These are phyloP conservation scores for Urosaurus nigricauda DNA, from an alignment of 2,797 vertebrate genomes.

Conservation along the genomic window DNA sequence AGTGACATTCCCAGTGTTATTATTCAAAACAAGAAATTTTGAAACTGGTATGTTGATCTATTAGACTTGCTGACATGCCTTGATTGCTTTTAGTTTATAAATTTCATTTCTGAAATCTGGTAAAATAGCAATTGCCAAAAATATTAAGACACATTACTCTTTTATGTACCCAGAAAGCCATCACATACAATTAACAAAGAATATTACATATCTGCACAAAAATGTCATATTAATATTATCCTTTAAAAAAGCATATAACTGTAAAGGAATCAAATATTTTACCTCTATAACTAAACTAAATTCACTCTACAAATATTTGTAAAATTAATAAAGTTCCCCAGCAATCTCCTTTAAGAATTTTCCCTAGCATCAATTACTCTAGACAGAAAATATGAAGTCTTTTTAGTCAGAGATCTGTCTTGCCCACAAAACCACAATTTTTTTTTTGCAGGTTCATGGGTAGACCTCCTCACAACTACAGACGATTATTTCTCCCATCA, in stretches of 20 bases:
- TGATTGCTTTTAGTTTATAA: neutral
- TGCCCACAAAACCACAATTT: too few species aligned
- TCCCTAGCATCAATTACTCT: neutral
- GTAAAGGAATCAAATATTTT: too few species aligned
- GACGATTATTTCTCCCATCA: too few species aligned
- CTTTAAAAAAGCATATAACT: too few species aligned
- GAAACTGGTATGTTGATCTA: neutral
- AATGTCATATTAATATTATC: too few species aligned
- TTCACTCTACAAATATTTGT: too few species aligned
- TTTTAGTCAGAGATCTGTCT: neutral
- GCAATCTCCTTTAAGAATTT: neutral
- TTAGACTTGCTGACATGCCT: neutral
- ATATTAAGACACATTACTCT: neutral
- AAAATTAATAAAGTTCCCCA: neutral
- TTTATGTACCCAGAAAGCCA: too few species aligned
- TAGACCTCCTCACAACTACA: too few species aligned
- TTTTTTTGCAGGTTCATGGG: too few species aligned
- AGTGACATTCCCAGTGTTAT: neutral
- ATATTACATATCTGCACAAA: too few species aligned
- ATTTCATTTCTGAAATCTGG: neutral
- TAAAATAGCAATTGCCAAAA: neutral
- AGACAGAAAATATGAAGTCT: neutral
- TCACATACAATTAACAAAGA: too few species aligned
- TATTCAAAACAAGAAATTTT: neutral
- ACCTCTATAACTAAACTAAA: too few species aligned